Percentiles rank a stretch among this genome's conserved stretches.
These are phyloP conservation scores for Amniataba percoides DNA, from an alignment of 2,797 vertebrate genomes.

Conservation along the genomic window DNA sequence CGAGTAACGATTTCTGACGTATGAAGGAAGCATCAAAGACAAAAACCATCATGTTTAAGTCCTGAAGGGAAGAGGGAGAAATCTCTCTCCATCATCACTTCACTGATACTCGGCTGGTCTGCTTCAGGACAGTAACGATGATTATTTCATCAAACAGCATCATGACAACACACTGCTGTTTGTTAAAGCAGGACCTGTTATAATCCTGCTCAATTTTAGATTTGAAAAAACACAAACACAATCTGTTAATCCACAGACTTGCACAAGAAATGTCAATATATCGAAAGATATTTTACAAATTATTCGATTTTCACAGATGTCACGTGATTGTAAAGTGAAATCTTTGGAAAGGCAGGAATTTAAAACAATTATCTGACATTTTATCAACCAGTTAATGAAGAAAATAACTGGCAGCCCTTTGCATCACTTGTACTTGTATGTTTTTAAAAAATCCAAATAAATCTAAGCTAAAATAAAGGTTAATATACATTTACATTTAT, in stretches of 20 bases:
- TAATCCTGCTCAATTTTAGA: background rate
- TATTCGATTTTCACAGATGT: background rate
- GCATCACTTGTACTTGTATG: too few relatives aligned
- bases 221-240: background rate
- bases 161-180: background rate
- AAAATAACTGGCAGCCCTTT: too few relatives aligned
- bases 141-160: background rate
- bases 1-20: background rate
- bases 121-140: background rate
- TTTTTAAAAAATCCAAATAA: too few relatives aligned
- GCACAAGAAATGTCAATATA: too few relatives aligned
- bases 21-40: constrained; percentile 16
- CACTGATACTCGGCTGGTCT: background rate
- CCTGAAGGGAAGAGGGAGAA: constrained; percentile 14
- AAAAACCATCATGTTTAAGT: background rate
- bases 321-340: too few relatives aligned
- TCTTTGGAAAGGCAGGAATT: too few relatives aligned
- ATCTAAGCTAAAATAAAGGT: too few relatives aligned
- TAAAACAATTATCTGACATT: too few relatives aligned
- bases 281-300: too few relatives aligned
- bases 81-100: constrained; percentile 1
- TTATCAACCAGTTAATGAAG: too few relatives aligned
- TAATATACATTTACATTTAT: too few relatives aligned
- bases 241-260: background rate
- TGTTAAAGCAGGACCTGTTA: background rate